Evolutionary conservation across 2,888 invertebrate genomes (phyloP).

Genomic region (Silvanus unidentatus): DNA sequence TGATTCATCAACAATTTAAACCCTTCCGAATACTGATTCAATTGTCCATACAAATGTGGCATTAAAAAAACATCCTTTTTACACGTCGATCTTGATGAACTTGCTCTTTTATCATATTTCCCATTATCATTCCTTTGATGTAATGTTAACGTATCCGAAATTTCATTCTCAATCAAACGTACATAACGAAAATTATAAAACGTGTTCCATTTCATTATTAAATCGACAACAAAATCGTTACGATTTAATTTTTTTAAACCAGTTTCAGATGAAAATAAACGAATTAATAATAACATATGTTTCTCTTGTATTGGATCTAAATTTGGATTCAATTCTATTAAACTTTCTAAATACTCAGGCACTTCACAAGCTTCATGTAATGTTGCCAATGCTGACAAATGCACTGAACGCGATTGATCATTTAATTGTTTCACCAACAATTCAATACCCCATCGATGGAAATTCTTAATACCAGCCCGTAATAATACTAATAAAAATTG

Average conservation of each 20-base stretch:
- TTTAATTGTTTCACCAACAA: slow-evolving; percentile 78
- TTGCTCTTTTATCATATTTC: slow-evolving; percentile 61
- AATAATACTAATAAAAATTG: slow-evolving; percentile 84
- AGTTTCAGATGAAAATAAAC: slow-evolving; percentile 66
- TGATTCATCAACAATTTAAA: slow-evolving; percentile 52
- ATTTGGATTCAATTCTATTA: slow-evolving; percentile 68
- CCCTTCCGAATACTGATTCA: slow-evolving; percentile 63
- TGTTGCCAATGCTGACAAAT: slow-evolving; percentile 71
- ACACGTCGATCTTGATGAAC: slow-evolving; percentile 53
- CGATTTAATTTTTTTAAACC: slow-evolving; percentile 61
- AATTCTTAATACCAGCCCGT: slow-evolving; percentile 66
- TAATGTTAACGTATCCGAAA: slow-evolving; percentile 81
- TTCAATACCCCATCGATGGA: slow-evolving; percentile 82
- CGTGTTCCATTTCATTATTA: slow-evolving; percentile 74
- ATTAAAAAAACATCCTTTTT: slow-evolving; percentile 52
- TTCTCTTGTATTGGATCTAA: slow-evolving; percentile 61
- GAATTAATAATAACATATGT: slow-evolving; percentile 69
- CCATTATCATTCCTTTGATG: slow-evolving; percentile 77
- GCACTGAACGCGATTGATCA: slow-evolving; percentile 76
- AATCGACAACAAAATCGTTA: slow-evolving; percentile 58
- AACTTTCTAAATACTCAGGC: slow-evolving; percentile 67
- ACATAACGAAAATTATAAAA: slow-evolving; percentile 77
- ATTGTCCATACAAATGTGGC: slow-evolving; percentile 80
- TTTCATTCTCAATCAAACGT: slow-evolving; percentile 78
- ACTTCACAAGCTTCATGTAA: slow-evolving; percentile 92